Percentiles rank a stretch among this genome's conserved stretches.
phyloP scores from a whole-genome alignment of 2,113 vertebrate species.

The Corvus cornix region DNA sequence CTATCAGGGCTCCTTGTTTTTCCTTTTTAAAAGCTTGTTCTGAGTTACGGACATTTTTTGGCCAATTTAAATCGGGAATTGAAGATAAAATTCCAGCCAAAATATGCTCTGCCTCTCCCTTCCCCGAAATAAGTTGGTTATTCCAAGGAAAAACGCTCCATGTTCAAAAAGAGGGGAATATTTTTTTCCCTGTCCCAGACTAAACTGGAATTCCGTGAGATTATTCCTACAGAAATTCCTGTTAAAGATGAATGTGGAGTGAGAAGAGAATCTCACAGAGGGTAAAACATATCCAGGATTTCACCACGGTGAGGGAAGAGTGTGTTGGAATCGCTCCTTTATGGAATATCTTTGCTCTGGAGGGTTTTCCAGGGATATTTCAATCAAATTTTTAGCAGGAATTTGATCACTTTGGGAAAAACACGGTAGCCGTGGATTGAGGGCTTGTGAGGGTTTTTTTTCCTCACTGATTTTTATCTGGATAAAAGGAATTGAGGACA shows the following conservation, averaged over 20 bases:
- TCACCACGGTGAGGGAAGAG: not conserved
- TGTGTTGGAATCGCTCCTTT: not conserved
- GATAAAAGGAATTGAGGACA: not conserved
- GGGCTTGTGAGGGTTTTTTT: not conserved
- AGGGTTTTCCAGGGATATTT: not conserved
- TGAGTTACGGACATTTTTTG: not conserved
- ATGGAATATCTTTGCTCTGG: not conserved
- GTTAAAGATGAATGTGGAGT: not conserved
- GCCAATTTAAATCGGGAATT: constrained; percentile 37
- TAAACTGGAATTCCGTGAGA: not conserved
- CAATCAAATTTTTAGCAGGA: not conserved
- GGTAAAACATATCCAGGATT: not conserved
- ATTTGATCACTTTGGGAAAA: not conserved
- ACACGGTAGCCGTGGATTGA: not conserved
- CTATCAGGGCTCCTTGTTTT: not conserved
- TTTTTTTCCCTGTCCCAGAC: not conserved
- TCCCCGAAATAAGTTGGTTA: not conserved
- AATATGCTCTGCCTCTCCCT: not conserved
- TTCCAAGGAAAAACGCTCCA: not conserved
- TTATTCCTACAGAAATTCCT: not conserved
- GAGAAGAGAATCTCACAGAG: not conserved
- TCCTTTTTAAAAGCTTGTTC: not conserved
- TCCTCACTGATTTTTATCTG: not conserved
- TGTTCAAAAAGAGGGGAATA: not conserved
- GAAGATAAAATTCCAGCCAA: constrained; percentile 55